Evolutionary conservation across 2,888 invertebrate genomes (phyloP).

Genomic region (Palloptera scutellata): DNA sequence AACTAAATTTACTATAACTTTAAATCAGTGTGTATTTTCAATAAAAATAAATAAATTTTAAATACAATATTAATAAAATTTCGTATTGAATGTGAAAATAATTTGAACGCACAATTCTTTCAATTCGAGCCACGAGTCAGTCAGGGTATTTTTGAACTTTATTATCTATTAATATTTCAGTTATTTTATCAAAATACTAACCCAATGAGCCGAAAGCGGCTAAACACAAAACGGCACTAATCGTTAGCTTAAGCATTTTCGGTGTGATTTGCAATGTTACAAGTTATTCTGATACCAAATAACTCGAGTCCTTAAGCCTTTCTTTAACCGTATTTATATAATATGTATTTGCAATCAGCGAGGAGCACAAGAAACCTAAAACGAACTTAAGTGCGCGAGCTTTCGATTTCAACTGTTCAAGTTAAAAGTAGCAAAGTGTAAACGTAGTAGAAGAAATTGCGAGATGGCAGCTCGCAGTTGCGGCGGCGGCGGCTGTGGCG

Average conservation of each 20-base stretch:
- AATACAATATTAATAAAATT: too few species aligned
- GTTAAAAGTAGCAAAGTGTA: conserved; percentile 12
- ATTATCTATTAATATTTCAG: neutral
- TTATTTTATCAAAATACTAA: conserved; percentile 48
- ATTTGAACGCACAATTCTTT: too few species aligned
- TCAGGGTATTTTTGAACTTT: too few species aligned
- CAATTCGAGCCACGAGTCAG: too few species aligned
- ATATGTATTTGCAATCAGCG: conserved; percentile 33
- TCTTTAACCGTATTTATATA: too few species aligned
- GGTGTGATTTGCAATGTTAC: conserved; percentile 23
- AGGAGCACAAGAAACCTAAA: conserved; percentile 27
- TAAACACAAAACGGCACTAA: conserved; percentile 55
- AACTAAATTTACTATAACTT: too few species aligned
- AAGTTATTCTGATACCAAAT: too few species aligned
- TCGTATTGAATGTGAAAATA: too few species aligned
- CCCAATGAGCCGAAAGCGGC: conserved; percentile 58
- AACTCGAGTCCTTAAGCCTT: neutral
- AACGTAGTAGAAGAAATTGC: conserved; percentile 17
- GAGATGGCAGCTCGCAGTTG: neutral
- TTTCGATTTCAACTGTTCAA: conserved; percentile 50
- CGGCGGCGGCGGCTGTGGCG: neutral
- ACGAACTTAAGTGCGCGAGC: conserved; percentile 53
- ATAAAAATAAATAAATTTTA: too few species aligned
- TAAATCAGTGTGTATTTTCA: too few species aligned
- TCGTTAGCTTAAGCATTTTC: conserved; percentile 51